phyloP scores from a whole-genome alignment of 2,113 vertebrate genomes.

The Thamnophis sirtalis region DNA sequence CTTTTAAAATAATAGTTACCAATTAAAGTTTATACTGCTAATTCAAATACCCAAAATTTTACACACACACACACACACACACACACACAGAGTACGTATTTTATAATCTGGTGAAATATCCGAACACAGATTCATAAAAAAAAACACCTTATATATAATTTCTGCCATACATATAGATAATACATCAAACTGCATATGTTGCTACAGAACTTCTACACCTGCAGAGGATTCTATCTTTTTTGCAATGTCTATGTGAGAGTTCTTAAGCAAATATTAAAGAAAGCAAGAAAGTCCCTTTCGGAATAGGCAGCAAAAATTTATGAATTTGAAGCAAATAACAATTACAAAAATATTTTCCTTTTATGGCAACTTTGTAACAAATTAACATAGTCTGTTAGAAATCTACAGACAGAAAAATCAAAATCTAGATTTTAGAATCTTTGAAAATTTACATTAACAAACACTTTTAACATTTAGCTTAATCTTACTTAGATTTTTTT shows the following conservation, averaged over 20 bases:
- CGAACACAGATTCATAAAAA: not conserved
- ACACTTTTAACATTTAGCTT: not conserved
- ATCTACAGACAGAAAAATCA: not conserved
- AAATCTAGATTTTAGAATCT: not conserved
- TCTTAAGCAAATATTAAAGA: not conserved
- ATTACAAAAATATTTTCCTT: constrained; percentile 1
- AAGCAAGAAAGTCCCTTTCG: not conserved
- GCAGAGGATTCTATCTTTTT: not conserved
- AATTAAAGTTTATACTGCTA: not conserved
- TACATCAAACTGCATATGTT: not conserved
- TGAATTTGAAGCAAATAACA: not conserved
- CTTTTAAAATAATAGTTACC: not conserved
- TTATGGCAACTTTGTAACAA: not conserved
- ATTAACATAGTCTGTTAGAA: not conserved
- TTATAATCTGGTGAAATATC: not conserved
- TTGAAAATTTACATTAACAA: not conserved
- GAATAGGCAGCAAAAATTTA: not conserved
- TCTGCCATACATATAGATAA: not conserved
- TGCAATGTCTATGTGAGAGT: not conserved
- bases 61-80: no score
- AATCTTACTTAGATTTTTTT: not conserved
- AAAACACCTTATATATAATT: not conserved
- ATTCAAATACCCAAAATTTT: not conserved
- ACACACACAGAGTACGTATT: not conserved
- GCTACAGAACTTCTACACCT: not conserved